Conservation (phyloP, 2,113 vertebrate genomes). For the rabbit (Oryctolagus cuniculus) region mOryCun1.1 NC_091443.1:58938001-58938500, state of each 20-base stretch:
- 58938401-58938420: background rate
- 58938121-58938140: background rate
- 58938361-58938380: background rate
- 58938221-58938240: background rate
- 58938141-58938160: background rate
- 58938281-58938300: background rate
- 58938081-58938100: background rate
- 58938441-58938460: background rate
- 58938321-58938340: fast-evolving
- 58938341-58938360: background rate
- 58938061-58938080: background rate
- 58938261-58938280: background rate
- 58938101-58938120: background rate
- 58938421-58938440: background rate
- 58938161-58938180: background rate
- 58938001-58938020: background rate
- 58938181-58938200: background rate
- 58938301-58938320: background rate
- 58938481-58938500: constrained; percentile 13
- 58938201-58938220: background rate
- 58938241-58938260: background rate
- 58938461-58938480: background rate
- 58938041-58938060: background rate
- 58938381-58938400: background rate
- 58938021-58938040: background rate